Evolutionary conservation across 2,888 invertebrate genomes (phyloP).

Genomic region (Ophion slaviceki): DNA sequence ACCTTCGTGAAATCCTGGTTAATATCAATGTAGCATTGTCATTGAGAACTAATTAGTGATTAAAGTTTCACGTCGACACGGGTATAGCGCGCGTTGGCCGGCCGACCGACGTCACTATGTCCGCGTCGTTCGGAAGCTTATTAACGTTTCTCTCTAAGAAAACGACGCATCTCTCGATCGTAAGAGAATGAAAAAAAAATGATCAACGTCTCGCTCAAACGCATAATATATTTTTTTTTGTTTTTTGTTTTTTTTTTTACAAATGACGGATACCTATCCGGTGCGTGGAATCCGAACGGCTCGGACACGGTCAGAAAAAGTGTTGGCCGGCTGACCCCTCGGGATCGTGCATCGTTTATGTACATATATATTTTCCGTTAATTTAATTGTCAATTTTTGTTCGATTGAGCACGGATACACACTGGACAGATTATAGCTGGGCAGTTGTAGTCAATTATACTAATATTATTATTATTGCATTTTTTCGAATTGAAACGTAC

Average conservation of each 20-base stretch:
- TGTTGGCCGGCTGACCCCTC: slow-evolving; percentile 58
- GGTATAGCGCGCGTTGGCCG: slow-evolving; percentile 58
- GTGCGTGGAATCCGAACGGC: slow-evolving; percentile 63
- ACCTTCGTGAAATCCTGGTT: slow-evolving; percentile 84
- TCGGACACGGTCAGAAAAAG: slow-evolving; percentile 55
- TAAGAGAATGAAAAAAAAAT: not conserved
- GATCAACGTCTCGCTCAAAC: slow-evolving; percentile 1
- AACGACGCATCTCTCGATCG: slow-evolving; percentile 2
- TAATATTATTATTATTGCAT: slow-evolving; percentile 5
- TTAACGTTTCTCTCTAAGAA: slow-evolving; percentile 11
- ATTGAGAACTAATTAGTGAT: slow-evolving; percentile 83
- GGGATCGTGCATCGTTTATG: slow-evolving; percentile 56
- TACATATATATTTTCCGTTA: slow-evolving; percentile 15
- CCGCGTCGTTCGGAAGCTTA: slow-evolving; percentile 64
- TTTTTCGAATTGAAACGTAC: slow-evolving; percentile 2
- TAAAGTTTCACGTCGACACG: slow-evolving; percentile 77
- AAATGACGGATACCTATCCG: slow-evolving; percentile 51
- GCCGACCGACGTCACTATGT: slow-evolving; percentile 62
- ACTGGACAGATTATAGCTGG: slow-evolving; percentile 56
- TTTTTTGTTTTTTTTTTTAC: not conserved
- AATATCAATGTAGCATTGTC: slow-evolving; percentile 82
- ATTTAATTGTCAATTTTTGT: slow-evolving; percentile 2
- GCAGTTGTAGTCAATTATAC: slow-evolving; percentile 7
- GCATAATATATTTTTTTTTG: not conserved
- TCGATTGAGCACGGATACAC: slow-evolving; percentile 53